These are phyloP conservation scores for Delichon dasypus DNA, from an alignment of 2,797 vertebrate species.

Conservation along the genomic window DNA sequence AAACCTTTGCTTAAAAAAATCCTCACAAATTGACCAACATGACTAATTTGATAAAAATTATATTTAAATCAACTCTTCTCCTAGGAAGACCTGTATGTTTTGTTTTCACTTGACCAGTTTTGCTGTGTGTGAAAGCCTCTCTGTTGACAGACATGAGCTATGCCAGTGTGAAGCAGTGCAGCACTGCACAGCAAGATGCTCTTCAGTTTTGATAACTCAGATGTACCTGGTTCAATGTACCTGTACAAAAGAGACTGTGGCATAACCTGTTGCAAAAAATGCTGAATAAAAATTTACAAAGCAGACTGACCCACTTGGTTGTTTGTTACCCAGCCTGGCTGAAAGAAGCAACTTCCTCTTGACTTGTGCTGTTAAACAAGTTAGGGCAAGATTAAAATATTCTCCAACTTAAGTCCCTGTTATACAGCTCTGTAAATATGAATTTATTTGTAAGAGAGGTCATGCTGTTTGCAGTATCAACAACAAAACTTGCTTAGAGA, in stretches of 20 bases:
- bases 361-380: neutral
- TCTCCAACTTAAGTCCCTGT: neutral
- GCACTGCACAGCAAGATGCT: neutral
- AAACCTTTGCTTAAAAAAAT: neutral
- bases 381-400: neutral
- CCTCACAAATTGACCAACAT: neutral
- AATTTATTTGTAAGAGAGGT: neutral
- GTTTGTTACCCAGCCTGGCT: neutral
- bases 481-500: neutral
- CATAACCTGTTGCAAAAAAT: neutral
- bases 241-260: neutral
- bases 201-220: neutral
- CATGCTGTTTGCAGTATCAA: neutral
- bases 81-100: neutral
- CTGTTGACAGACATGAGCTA: neutral
- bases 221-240: neutral
- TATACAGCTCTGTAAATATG: neutral
- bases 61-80: neutral
- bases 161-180: neutral
- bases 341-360: neutral
- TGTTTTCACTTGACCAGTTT: neutral
- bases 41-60: neutral
- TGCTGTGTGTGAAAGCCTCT: neutral
- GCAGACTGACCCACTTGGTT: neutral
- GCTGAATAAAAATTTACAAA: neutral